A percentile compares a stretch with the other conserved stretches of the same genome.
Conservation (phyloP, 2,888 invertebrate genomes). For the Coelinius sp. region DNA sequence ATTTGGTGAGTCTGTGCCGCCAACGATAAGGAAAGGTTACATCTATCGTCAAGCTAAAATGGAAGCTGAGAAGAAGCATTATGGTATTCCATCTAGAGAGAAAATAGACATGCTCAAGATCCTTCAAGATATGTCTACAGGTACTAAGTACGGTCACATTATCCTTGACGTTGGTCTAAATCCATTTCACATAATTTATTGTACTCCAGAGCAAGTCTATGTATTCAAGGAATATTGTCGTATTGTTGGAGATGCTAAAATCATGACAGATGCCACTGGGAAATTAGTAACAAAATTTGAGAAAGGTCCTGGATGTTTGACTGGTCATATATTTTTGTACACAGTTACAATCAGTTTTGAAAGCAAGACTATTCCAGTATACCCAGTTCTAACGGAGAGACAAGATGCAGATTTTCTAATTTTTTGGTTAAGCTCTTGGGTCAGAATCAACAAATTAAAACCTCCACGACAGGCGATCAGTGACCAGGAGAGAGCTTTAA, state of each 20-base stretch:
- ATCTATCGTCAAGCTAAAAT: not conserved
- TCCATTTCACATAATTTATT: not conserved
- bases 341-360: not conserved
- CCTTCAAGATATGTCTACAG: not conserved
- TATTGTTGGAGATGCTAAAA: not conserved
- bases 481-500: no score
- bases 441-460: not conserved
- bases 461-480: no score
- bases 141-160: not conserved
- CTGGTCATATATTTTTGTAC: not conserved
- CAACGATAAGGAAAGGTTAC: not conserved
- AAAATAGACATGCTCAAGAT: not conserved
- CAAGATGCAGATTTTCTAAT: no score
- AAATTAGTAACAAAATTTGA: not conserved
- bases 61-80: not conserved
- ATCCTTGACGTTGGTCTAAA: not conserved
- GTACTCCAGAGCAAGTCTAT: not conserved
- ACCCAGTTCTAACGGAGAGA: no score
- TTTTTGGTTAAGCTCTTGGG: not conserved
- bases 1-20: not conserved
- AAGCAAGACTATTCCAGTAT: not conserved
- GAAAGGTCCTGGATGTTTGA: not conserved
- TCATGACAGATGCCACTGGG: not conserved
- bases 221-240: not conserved
- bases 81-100: not conserved